Conservation (phyloP, 2,113 vertebrate species). For the Oxyruncus cristatus region DNA sequence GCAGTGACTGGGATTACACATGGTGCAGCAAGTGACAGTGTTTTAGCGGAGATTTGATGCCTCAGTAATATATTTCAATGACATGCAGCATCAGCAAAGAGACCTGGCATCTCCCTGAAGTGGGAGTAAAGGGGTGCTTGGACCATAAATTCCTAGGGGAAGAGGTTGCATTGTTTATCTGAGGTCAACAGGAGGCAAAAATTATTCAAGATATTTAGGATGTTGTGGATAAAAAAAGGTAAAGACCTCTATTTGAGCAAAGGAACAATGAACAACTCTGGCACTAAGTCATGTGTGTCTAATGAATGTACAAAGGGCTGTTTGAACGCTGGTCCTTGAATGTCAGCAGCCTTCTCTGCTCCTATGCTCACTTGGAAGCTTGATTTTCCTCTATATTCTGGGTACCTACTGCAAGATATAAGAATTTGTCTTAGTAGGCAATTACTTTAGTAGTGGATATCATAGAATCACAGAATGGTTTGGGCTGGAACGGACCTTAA, state of each 20-base stretch:
- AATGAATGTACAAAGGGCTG: fast-evolving
- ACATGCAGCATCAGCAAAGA: neutral
- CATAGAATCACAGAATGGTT: neutral
- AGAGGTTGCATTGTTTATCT: neutral
- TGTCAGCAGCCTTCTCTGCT: neutral
- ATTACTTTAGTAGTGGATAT: no score
- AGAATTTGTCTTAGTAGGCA: neutral
- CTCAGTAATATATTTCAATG: neutral
- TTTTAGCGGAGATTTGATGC: neutral
- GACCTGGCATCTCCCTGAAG: neutral
- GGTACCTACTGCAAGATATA: neutral
- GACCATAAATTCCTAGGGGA: neutral
- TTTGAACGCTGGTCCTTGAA: neutral
- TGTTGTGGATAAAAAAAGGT: neutral
- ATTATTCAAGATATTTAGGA: neutral
- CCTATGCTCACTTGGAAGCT: neutral
- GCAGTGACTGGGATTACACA: neutral
- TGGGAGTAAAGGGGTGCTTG: neutral
- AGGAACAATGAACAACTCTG: neutral
- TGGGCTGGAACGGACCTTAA: neutral
- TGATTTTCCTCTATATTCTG: neutral
- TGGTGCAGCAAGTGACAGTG: neutral
- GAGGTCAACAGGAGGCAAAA: neutral
- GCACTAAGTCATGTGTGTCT: neutral
- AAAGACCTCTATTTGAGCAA: neutral